Conservation (phyloP, 2,113 vertebrate species). For the Semnornis frantzii region DNA sequence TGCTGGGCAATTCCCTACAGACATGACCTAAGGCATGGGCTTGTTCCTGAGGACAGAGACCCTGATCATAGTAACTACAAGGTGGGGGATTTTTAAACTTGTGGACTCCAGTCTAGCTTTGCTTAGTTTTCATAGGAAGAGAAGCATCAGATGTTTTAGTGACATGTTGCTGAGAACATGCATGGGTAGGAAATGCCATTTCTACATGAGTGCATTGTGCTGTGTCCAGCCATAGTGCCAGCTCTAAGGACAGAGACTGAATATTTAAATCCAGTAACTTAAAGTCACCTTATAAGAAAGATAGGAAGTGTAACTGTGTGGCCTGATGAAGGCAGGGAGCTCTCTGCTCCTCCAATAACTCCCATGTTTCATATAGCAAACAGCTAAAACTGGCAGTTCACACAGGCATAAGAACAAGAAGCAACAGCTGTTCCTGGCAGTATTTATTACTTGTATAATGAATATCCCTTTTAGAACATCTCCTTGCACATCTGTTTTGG, state of each 20-base stretch:
- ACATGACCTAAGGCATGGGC: background rate
- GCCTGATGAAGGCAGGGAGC: background rate
- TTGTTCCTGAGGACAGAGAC: background rate
- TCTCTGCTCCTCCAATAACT: background rate
- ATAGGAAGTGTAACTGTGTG: background rate
- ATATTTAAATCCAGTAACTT: background rate
- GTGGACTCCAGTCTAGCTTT: background rate
- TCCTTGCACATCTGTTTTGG: background rate
- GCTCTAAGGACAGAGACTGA: background rate
- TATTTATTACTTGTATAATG: background rate
- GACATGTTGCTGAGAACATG: background rate
- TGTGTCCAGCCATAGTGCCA: background rate
- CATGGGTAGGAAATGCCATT: background rate
- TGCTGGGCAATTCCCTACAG: background rate
- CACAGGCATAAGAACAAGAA: background rate
- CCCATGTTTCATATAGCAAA: background rate
- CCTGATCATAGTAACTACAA: background rate
- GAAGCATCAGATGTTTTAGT: background rate
- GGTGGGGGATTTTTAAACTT: background rate
- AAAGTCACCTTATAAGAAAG: background rate
- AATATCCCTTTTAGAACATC: background rate
- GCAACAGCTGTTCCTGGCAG: background rate
- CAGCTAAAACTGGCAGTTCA: background rate
- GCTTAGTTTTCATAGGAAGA: background rate
- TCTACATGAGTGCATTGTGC: background rate